These are phyloP conservation scores for Peromyscus melanophrys DNA, from an alignment of 2,797 vertebrate genomes.

Conservation along the genomic window DNA sequence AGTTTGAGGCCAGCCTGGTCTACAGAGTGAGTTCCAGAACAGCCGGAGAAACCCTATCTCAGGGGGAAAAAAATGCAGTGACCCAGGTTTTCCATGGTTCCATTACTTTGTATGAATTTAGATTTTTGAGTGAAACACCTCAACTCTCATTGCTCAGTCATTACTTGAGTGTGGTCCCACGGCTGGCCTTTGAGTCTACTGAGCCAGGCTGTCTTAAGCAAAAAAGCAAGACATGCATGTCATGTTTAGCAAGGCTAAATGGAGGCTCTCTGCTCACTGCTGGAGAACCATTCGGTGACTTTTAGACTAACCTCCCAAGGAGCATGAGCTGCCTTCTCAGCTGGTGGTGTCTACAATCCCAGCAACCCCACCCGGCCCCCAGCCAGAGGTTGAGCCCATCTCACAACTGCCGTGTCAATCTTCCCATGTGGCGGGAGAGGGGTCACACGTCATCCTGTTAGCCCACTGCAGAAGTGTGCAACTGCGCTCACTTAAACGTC, in stretches of 20 bases:
- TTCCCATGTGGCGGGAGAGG: neutral
- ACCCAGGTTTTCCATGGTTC: neutral
- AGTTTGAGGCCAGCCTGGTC: neutral
- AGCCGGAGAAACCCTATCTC: neutral
- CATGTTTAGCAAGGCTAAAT: neutral
- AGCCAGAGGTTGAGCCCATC: neutral
- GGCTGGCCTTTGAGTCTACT: neutral
- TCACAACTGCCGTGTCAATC: neutral
- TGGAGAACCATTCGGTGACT: neutral
- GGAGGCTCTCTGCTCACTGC: neutral
- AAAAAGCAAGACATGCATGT: neutral
- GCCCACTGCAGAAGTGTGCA: neutral
- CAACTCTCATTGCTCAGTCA: conserved; percentile 1
- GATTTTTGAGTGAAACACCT: conserved; percentile 58
- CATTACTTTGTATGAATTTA: neutral
- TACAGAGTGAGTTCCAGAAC: neutral
- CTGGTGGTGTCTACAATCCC: accelerated
- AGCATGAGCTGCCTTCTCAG: neutral
- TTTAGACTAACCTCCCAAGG: neutral
- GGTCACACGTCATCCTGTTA: no score
- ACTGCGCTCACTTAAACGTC: no score
- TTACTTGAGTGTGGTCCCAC: neutral
- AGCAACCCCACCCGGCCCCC: neutral
- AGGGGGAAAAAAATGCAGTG: neutral
- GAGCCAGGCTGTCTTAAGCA: neutral